Evolutionary conservation across 2,113 vertebrate genomes (phyloP).

Genomic region (Tachuris rubrigastra): DNA sequence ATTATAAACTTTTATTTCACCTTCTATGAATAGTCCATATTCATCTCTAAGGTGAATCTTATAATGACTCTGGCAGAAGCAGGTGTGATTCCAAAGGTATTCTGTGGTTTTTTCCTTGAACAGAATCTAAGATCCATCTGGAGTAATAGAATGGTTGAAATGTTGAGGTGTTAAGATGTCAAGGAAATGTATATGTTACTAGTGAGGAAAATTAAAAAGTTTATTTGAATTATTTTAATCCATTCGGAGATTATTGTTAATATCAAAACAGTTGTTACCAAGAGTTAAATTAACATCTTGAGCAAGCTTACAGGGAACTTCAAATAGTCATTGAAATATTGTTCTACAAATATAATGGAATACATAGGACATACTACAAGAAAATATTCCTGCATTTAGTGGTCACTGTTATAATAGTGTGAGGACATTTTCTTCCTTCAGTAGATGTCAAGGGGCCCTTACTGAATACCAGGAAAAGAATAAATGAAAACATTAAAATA

Average conservation of each 20-base stretch:
- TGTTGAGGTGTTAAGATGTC: neutral
- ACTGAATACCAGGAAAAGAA: constrained; percentile 32
- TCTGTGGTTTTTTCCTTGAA: neutral
- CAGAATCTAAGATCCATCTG: neutral
- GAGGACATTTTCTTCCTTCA: constrained; percentile 18
- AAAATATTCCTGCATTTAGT: constrained; percentile 1
- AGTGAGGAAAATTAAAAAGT: neutral
- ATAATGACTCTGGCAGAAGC: neutral
- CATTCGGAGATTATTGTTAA: neutral
- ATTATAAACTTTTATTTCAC: neutral
- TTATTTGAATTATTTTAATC: neutral
- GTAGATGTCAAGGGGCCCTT: constrained; percentile 10
- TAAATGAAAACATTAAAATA: constrained; percentile 54
- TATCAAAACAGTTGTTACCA: neutral
- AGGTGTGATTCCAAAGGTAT: neutral
- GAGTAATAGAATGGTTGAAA: neutral
- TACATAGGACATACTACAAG: neutral
- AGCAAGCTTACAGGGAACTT: neutral
- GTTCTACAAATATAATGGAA: neutral
- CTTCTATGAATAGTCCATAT: neutral
- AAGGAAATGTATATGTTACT: neutral
- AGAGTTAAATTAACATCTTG: neutral
- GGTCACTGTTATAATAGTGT: neutral
- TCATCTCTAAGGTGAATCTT: neutral
- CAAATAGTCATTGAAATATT: neutral